Base-by-base conservation (phyloP, 2,113 vertebrate genomes). In the Heliornis fulica region DNA sequence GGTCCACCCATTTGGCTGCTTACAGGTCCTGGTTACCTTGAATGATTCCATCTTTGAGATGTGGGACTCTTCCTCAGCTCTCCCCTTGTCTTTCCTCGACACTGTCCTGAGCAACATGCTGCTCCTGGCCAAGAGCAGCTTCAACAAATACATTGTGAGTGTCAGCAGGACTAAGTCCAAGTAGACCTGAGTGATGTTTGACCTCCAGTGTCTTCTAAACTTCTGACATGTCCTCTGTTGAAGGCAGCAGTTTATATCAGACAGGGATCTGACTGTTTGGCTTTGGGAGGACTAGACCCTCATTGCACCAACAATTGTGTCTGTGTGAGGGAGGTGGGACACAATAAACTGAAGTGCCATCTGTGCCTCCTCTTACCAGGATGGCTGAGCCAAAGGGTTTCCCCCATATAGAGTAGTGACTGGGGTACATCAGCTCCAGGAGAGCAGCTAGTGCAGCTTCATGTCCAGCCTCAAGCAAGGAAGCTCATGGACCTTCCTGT, bases 71-170 rank as follows among this genome's bases (percentile, higher is more conserved):
- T 85, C 83, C 26, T 53, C 90, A 15, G 68, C 89, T 53, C 28
- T 78, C 8, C 25, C 50, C 29, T 84, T 61, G 0, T 90, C 96
- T 54, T 97, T 98, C 90, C 69, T 96, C 65, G 90, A 57, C 79
- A 13, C 41, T 10, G 15, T 96, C 36, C 94, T 97, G 71, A 90
- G 82, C 25, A 91, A 94, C 7, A 20, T 71, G 78, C 15, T 95
- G 77, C 89, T 96, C 34, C 89, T 93, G 76, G 77, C 94, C 90
- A 96, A 97, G 71, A 90, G 70, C 84, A 96, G 29, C 96, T 96
- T 97, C 92, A 91, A 94, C 83, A 96, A 84, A 31, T 84, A 34
- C 81, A 93, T 97, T 3, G 93, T 97, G 87, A 97, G 96, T 96
- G 29, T 23, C n/a, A n/a, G 21, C 0, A 41, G 51, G 21, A 70